Evolutionary conservation across 2,888 invertebrate genomes (phyloP), one percentile per base, ranked within the genome.

Genomic region (Dryobotodes eremita): DNA sequence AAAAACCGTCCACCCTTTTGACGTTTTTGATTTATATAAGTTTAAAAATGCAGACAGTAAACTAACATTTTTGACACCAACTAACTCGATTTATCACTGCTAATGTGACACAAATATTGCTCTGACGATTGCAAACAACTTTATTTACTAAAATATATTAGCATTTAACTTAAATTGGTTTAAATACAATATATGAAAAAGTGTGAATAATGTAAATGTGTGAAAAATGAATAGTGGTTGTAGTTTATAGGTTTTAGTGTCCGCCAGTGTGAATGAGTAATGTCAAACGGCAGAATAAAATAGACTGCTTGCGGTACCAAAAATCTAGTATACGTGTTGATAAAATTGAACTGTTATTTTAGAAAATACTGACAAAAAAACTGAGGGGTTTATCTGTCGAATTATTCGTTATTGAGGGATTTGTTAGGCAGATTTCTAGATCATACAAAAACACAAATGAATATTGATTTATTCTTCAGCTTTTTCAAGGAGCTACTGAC

Each of bases 241-340:
- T 46, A 26, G 42, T 75, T 71, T 64, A 42, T 46, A 55, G 2
- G 17, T 76, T 62, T n/a, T 26, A 26, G 17, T 75, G 66, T 17
- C 71, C 71, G 15, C 46, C 68, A 85, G 77, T 85, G 73, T 1
- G 59, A 78, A 85, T 77, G 62, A 88, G n/a, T 71, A 73, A 82
- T 77, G 57, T 81, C 65, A 69, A 46, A 65, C 26, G 62, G 26
- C 17, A 77, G 80, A 83, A 75, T 83, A 83, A 81, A 88, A 88
- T 86, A 80, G 73, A 86, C 86, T 65, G 75, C 62, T 79, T 31
- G 42, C 7, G 55, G 69, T 20, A 8, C 55, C 26, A 72, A 84
- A 83, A 78, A 75, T 72, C 42, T 74, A 86, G 71, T 75, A 26
- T n/a, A 13, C 31, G 17, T 36, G 26, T 50, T 57, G 46, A 17